phyloP scores from a whole-genome alignment of 92 coral and sea anemone species.

The Parazoanthus swiftii region DNA sequence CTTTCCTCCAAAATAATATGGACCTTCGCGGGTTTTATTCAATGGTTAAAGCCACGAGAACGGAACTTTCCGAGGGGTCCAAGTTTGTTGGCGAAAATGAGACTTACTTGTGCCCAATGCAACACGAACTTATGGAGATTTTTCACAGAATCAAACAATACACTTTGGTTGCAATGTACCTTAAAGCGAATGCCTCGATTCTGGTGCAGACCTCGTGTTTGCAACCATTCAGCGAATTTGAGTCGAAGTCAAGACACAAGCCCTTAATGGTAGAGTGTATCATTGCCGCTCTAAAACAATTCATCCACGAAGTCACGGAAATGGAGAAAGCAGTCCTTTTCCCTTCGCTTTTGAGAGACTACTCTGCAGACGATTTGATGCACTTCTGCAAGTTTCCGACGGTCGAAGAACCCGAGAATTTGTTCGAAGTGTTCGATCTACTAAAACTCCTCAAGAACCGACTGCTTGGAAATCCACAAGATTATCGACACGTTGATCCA shows the following conservation, averaged over 20 bases:
- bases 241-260: conserved; percentile 40
- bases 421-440: conserved; percentile 65
- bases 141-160: conserved; percentile 64
- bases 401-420: conserved; percentile 38
- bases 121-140: conserved; percentile 64
- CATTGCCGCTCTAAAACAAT: conserved; percentile 61
- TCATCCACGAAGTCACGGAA: conserved; percentile 66
- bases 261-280: conserved; percentile 41
- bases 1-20: conserved; percentile 61
- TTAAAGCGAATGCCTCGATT: conserved; percentile 44
- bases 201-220: conserved; percentile 55
- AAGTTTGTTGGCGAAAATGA: conserved; percentile 55
- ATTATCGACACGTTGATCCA: conserved; percentile 51
- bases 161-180: conserved; percentile 67
- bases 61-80: conserved; percentile 62
- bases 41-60: conserved; percentile 75
- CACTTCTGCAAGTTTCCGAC: conserved; percentile 36
- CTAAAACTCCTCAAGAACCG: conserved; percentile 64
- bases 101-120: conserved; percentile 49
- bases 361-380: conserved; percentile 47
- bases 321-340: conserved; percentile 83
- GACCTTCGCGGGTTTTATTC: conserved; percentile 73
- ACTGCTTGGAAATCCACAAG: conserved; percentile 61
- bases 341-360: conserved; percentile 71
- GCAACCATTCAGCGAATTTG: conserved; percentile 68